phyloP scores from a whole-genome alignment of 1,140 invertebrate genomes.

The Dreissena polymorpha region DNA sequence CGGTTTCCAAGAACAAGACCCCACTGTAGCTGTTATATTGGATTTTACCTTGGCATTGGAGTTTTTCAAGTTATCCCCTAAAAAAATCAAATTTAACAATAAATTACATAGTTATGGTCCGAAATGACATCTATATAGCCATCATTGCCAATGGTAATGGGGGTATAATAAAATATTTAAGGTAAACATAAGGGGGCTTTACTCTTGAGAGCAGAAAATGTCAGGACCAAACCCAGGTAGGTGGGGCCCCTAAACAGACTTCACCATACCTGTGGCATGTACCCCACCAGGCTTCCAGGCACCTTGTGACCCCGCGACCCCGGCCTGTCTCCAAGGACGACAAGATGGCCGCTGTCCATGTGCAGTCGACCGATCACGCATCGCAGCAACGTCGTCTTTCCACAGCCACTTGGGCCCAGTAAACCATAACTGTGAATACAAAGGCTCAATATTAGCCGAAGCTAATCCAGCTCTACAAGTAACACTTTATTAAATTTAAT shows the following conservation, averaged over 20 bases:
- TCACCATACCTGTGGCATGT: slow-evolving; percentile 78
- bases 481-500: neutral
- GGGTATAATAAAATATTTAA: too few species aligned
- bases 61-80: too few species aligned
- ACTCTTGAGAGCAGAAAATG: too few species aligned
- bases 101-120: too few species aligned
- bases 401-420: slow-evolving; percentile 77
- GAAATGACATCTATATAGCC: too few species aligned
- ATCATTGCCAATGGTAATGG: too few species aligned
- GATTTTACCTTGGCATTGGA: too few species aligned
- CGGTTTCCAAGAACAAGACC: too few species aligned
- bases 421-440: slow-evolving; percentile 74
- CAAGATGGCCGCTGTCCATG: slow-evolving; percentile 72
- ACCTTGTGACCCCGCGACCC: slow-evolving; percentile 75
- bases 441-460: neutral
- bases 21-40: too few species aligned
- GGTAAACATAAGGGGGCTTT: too few species aligned
- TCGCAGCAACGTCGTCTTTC: slow-evolving; percentile 79
- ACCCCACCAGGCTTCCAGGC: slow-evolving; percentile 78
- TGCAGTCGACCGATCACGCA: slow-evolving; percentile 77
- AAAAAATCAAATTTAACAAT: too few species aligned
- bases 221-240: too few species aligned
- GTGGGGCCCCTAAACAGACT: neutral
- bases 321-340: slow-evolving; percentile 76
- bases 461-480: neutral